Base-by-base conservation (phyloP, 2,113 vertebrate genomes). In the Spilogale gracilis region DNA sequence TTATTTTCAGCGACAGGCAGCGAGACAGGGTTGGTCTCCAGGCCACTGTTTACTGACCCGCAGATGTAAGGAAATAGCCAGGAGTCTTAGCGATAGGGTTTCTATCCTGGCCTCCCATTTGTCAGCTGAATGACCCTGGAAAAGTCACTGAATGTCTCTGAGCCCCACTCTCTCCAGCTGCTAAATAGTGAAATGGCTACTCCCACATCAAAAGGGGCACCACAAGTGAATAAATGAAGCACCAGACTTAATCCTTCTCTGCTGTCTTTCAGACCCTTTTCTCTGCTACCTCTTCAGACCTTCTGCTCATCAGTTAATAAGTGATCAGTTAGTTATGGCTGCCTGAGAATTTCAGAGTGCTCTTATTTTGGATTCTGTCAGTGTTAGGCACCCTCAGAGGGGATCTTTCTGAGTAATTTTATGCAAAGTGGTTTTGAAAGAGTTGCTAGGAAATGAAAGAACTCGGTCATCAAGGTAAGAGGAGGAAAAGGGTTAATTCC, bases 201-300 rank as follows among this genome's bases (percentile, higher is more conserved):
- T 81, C 21, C 13, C 8, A 12, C 32, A 1, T n/a, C 10, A 48
- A 1, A 1, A 0, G 27, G 45, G 10, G 38, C 1, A 50, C 11
- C 3, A 43, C 3, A 23, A 52, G 0, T 4, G 6, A 78, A 50
- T 23, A 30, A 69, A 6, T 30, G 30, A 38, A 54, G 21, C 7
- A 0, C 13, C 65, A 52, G 45, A 21, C 65, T 4, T 4, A n/a
- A 11, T 65, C 67, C 9, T 38, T 43, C 3, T 78, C 32, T 58
- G 20, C 45, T 3, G 3, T 89, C 48, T 80, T 8, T 6, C 30
- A 74, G 45, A 16, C 5, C 21, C 52, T 17, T 30, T 58, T 43
- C 18, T 2, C 12, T 30, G 10, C 27, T 81, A 2, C 12, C 2
- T 78, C 17, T 60, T 8, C 13, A 5, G 32, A 2, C 11, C 16